Evolutionary conservation across 2,113 vertebrate genomes (phyloP).

Genomic region (Lamprologus lemairii): DNA sequence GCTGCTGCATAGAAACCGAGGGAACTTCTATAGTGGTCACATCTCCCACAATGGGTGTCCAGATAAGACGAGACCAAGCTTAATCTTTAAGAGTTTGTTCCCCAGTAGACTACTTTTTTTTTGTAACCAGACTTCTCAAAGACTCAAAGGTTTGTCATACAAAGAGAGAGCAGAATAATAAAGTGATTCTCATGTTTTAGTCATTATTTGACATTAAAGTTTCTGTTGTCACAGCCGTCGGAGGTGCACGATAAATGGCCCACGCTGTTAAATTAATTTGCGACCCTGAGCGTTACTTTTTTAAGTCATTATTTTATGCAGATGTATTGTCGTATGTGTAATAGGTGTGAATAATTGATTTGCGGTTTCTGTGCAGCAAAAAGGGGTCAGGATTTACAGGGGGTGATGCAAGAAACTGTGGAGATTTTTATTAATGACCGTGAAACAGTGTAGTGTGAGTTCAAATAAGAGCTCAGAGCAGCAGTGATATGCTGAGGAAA

Average conservation of each 20-base stretch:
- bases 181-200: not conserved
- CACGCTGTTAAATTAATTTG: not conserved
- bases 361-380: not conserved
- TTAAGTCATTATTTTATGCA: not conserved
- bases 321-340: not conserved
- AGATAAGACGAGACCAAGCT: constrained; percentile 18
- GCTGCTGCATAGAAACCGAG: not conserved
- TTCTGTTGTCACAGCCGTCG: not conserved
- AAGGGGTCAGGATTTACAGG: not conserved
- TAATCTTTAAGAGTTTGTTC: constrained; percentile 16
- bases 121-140: not conserved
- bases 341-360: not conserved
- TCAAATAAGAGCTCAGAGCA: not conserved
- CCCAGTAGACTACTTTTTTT: not conserved
- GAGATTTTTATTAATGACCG: not conserved
- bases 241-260: not conserved
- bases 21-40: not conserved
- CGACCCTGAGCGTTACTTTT: not conserved
- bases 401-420: not conserved
- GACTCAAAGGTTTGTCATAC: not conserved
- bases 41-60: not conserved
- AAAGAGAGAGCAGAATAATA: not conserved
- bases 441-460: not conserved
- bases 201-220: not conserved
- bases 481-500: not conserved